Evolutionary conservation across 1,140 invertebrate species (phyloP).

Genomic region (Anagrus nilaparvatae): DNA sequence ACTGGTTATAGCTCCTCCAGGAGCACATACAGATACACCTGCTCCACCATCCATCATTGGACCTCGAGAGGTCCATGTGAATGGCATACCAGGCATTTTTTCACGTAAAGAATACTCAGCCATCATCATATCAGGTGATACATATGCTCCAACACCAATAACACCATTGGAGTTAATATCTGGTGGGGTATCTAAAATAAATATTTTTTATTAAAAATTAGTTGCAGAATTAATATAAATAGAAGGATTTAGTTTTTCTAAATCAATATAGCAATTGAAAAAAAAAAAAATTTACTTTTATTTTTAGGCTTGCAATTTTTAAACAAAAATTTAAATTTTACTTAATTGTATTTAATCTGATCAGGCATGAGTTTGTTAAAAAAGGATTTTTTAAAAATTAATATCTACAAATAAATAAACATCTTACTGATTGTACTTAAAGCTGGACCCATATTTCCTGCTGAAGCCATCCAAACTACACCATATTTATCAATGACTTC

Average conservation of each 20-base stretch:
- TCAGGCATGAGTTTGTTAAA: too few relatives aligned
- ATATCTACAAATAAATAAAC: neutral
- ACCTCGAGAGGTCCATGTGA: constrained; percentile 91
- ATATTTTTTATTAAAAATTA: neutral
- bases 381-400: neutral
- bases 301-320: neutral
- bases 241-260: neutral
- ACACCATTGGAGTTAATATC: constrained; percentile 72
- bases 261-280: neutral
- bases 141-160: constrained; percentile 91
- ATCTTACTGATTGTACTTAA: constrained; percentile 68
- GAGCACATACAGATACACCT: constrained; percentile 85
- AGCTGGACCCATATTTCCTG: constrained; percentile 91
- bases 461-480: constrained; percentile 83
- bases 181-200: constrained; percentile 63
- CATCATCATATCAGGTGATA: constrained; percentile 95
- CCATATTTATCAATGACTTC: constrained; percentile 90
- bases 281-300: too few relatives aligned
- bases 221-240: neutral
- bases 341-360: too few relatives aligned
- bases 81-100: constrained; percentile 73
- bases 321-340: constrained; percentile 3
- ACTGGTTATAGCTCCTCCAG: constrained; percentile 92
- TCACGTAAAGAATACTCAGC: constrained; percentile 87
- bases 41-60: constrained; percentile 80